A percentile compares a stretch with the other conserved stretches of the same genome.
Evolutionary conservation across 2,113 vertebrate genomes (phyloP).

Genomic region (Colinus virginianus): DNA sequence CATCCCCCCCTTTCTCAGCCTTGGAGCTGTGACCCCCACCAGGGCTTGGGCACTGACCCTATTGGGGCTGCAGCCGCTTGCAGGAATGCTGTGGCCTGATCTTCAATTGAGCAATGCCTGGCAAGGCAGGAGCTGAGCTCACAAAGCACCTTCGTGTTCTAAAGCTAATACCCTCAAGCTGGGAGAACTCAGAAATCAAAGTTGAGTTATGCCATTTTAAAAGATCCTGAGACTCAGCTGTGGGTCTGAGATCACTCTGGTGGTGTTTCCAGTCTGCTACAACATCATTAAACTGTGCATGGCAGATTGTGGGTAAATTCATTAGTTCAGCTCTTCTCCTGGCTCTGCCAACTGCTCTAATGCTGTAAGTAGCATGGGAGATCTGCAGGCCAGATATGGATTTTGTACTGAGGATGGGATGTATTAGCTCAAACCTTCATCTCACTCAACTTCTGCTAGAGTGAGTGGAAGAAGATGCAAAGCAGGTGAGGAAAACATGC

Average conservation of each 20-base stretch:
- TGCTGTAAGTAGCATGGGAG: not conserved
- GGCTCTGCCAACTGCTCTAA: not conserved
- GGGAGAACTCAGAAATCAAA: not conserved
- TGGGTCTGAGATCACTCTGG: rapidly evolving
- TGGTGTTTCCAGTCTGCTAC: not conserved
- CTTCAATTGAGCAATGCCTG: not conserved
- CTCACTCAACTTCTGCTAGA: not conserved
- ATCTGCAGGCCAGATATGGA: not conserved
- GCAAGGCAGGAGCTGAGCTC: not conserved
- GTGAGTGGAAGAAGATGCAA: not conserved
- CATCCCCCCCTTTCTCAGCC: not conserved
- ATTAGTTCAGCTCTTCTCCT: not conserved
- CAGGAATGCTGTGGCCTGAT: not conserved
- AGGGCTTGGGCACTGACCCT: not conserved
- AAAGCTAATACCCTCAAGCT: not conserved
- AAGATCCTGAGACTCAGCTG: not conserved
- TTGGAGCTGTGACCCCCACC: not conserved
- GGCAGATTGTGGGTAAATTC: not conserved
- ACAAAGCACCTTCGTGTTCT: not conserved
- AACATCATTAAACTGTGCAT: not conserved
- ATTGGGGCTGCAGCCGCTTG: not conserved
- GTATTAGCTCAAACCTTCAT: not conserved
- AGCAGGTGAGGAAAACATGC: not conserved
- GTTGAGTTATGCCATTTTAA: not conserved
- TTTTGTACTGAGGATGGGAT: not conserved